Base-by-base conservation (phyloP, 1,140 invertebrate genomes). In the Muscidifurax raptorellus region DNA sequence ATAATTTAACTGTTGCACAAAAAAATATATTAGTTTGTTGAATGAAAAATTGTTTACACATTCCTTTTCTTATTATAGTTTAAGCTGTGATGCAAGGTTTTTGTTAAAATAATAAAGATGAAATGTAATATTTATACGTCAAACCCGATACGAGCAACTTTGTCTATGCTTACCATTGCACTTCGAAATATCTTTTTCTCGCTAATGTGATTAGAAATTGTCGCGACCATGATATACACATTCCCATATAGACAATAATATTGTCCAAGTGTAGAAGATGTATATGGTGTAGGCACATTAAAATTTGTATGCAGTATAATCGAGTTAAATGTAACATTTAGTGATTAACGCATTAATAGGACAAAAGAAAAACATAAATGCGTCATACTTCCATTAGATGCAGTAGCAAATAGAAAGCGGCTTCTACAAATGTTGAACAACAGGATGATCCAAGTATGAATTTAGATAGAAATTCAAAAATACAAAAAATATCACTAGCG, bases 161-260 rank as follows among this genome's bases (percentile, higher is more conserved):
- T 59, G 6, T 22, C n/a, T 40, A 40, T 40, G 36, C 36, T 40
- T 10, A 40, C 15, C n/a, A 59, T 22, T 7, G n/a, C 7, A 59
- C 52, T 6, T 59, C 6, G 22, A n/a, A 82, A 83, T 72, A 25
- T 66, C 59, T 76, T 82, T 71, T 75, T 52, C 79, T 85, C 44
- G 25, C 18, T 18, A 80, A 75, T 40, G 44, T 36, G 52, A n/a
- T 0, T n/a, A 79, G 74, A 30, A 9, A 80, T 25, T 44, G 30
- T 67, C 22, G 44, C 64, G 44, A 83, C 69, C 83, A 72, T 84
- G 77, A n/a, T 86, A 87, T 75, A 87, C 59, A 83, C 84, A 81
- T 52, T 77, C 22, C 0, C 28, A 88, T 87, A 88, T 87, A 88
- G 89, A 90, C 89, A 90, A 90, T 90, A 90, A 89, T 86, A 86